phyloP scores from a whole-genome alignment of 2,113 vertebrate species.

The Anarrhichthys ocellatus region DNA sequence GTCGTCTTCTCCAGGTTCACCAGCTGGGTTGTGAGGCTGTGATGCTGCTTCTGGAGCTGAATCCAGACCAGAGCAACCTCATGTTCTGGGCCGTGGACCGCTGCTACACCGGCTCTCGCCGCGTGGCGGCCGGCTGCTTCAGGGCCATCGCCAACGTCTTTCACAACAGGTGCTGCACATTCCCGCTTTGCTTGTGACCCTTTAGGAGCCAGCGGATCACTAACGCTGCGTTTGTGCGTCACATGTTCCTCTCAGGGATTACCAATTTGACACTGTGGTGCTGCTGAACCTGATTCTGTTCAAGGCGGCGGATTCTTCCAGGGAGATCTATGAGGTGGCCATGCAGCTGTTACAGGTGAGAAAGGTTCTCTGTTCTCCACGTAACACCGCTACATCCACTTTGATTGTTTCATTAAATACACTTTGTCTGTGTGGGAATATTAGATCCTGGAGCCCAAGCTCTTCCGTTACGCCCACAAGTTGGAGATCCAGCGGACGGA shows the following conservation, averaged over 20 bases:
- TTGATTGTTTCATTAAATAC: neutral
- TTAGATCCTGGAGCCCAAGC: conserved; percentile 97
- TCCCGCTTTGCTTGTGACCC: neutral
- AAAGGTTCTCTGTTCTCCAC: neutral
- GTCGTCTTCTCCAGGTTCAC: conserved; percentile 87
- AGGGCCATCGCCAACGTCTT: conserved; percentile 97
- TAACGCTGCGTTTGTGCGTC: neutral
- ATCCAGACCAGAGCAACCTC: conserved; percentile 98
- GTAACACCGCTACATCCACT: neutral
- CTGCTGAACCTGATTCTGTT: conserved; percentile 98
- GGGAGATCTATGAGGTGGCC: conserved; percentile 96
- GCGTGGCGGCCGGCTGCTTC: conserved; percentile 96
- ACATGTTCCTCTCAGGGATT: conserved; percentile 87
- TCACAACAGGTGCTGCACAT: conserved; percentile 90
- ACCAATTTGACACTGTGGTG: conserved; percentile 98
- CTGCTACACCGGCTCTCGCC: conserved; percentile 95
- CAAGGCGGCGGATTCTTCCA: conserved; percentile 97
- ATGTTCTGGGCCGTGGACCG: conserved; percentile 99
- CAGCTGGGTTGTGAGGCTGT: conserved; percentile 98
- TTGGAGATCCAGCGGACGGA: conserved; percentile 94
- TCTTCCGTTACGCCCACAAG: conserved; percentile 99
- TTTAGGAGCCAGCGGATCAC: neutral
- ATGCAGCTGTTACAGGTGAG: conserved; percentile 98
- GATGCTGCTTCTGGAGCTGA: conserved; percentile 95
- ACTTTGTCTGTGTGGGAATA: conserved; percentile 20